These are phyloP conservation scores for Falco peregrinus DNA, from an alignment of 2,797 vertebrate species.

Conservation along the genomic window DNA sequence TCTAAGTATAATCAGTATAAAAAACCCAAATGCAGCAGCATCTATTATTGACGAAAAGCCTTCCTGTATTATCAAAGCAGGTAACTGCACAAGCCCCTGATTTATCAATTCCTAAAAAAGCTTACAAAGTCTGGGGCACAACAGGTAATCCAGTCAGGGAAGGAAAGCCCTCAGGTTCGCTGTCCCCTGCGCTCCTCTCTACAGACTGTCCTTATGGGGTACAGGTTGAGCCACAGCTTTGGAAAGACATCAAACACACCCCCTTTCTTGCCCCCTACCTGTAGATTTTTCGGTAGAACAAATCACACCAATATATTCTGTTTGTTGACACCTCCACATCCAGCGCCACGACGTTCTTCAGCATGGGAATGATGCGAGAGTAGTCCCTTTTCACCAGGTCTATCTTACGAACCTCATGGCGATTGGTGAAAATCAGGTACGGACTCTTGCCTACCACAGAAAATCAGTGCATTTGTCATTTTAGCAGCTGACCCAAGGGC, in stretches of 20 bases:
- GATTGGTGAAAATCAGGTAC: constrained; percentile 95
- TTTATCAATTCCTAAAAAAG: not conserved
- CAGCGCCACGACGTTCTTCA: constrained; percentile 95
- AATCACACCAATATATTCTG: constrained; percentile 97
- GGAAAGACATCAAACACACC: not conserved
- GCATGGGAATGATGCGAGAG: constrained; percentile 89
- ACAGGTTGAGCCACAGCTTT: not conserved
- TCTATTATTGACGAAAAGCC: not conserved
- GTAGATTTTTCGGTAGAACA: constrained; percentile 95
- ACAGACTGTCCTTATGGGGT: not conserved
- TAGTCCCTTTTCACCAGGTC: constrained; percentile 93
- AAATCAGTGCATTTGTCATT: not conserved
- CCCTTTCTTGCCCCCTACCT: constrained; percentile 79
- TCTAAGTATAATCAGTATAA: not conserved
- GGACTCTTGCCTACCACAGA: constrained; percentile 87
- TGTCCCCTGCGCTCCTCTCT: not conserved
- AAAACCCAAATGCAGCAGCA: not conserved
- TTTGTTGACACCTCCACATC: constrained; percentile 95
- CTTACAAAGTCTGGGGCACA: not conserved
- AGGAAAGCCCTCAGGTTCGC: not conserved
- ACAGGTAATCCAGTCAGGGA: not conserved
- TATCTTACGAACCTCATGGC: constrained; percentile 93
- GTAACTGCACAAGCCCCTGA: not conserved
- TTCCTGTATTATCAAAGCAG: not conserved
- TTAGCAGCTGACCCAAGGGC: not conserved